These are phyloP conservation scores for Meiosimyza platycephala DNA, from an alignment of 2,888 invertebrate species.

Conservation along the genomic window DNA sequence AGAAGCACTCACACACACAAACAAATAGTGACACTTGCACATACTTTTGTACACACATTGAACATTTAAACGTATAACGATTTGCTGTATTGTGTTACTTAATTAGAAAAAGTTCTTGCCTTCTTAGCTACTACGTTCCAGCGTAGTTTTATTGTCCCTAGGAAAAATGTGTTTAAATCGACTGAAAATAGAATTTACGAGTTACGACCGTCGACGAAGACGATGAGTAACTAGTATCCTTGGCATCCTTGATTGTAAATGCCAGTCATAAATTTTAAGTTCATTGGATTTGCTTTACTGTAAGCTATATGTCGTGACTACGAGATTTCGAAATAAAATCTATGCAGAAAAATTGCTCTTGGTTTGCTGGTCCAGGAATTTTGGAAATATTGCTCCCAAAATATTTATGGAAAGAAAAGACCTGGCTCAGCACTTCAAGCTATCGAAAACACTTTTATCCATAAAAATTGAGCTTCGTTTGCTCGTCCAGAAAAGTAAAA, in stretches of 20 bases:
- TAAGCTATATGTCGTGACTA: too few species aligned
- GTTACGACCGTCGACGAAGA: too few species aligned
- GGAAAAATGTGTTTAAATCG: constrained; percentile 4
- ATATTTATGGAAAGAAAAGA: too few species aligned
- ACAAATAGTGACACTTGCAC: neutral
- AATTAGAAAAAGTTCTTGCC: constrained; percentile 21
- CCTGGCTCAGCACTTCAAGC: too few species aligned
- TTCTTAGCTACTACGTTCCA: neutral
- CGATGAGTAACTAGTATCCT: too few species aligned
- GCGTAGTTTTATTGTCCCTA: neutral
- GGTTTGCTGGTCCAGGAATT: too few species aligned
- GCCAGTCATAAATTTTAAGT: constrained; percentile 14
- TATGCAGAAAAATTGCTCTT: too few species aligned
- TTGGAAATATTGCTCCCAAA: too few species aligned
- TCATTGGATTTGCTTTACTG: neutral
- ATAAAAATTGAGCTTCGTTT: too few species aligned
- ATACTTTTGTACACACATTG: neutral
- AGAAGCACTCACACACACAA: neutral
- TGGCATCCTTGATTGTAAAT: constrained; percentile 13
- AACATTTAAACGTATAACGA: neutral
- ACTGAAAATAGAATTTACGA: constrained; percentile 1
- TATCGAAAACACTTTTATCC: too few species aligned
- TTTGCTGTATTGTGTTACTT: constrained; percentile 14
- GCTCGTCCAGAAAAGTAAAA: too few species aligned
- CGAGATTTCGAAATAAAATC: too few species aligned